Conservation (phyloP, 2,113 vertebrate genomes). For the Helogale parvula region DNA sequence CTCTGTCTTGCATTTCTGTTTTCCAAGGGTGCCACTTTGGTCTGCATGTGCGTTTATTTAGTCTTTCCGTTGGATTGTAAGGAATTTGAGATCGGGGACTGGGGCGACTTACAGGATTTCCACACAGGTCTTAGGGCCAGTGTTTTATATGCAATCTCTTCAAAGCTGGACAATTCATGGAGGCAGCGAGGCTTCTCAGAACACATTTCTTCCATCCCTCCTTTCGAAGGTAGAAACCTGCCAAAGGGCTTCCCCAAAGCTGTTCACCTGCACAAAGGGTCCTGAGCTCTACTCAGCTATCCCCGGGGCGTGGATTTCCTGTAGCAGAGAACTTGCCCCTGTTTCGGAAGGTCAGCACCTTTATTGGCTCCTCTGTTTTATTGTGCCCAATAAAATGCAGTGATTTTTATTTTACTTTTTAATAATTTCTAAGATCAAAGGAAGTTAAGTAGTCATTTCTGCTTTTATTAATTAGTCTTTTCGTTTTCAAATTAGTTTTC, state of each 20-base stretch:
- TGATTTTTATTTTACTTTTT: conserved; percentile 57
- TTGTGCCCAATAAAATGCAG: conserved; percentile 28
- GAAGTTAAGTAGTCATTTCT: conserved; percentile 63
- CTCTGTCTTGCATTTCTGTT: background rate
- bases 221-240: background rate
- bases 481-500: conserved; percentile 70
- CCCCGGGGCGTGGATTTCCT: background rate
- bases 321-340: background rate
- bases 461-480: conserved; percentile 68
- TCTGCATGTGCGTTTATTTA: background rate
- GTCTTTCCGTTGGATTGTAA: background rate
- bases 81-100: background rate
- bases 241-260: too few relatives aligned
- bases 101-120: background rate
- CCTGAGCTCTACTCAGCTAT: background rate
- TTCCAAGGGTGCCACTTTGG: background rate
- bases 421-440: conserved; percentile 70
- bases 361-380: background rate
- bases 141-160: background rate
- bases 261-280: background rate
- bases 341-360: background rate
- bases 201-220: background rate
- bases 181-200: background rate
- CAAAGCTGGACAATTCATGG: background rate
- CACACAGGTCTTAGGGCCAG: background rate